phyloP scores from a whole-genome alignment of 2,888 invertebrate species.

The Caenorhabditis zanzibari region DNA sequence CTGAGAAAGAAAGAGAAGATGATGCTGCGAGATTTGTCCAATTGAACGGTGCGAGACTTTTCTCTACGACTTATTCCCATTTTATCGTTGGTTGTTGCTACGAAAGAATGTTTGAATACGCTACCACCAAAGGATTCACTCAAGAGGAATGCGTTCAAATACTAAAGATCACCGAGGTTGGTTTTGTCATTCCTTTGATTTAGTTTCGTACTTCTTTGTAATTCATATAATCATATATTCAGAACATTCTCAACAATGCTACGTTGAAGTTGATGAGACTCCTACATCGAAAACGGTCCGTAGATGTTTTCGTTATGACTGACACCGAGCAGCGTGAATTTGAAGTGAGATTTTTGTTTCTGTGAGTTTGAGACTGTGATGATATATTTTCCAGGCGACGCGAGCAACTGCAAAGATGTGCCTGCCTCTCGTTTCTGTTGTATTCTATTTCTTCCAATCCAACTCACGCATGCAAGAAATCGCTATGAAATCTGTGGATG shows the following conservation, averaged over 20 bases:
- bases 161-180: conserved; percentile 40
- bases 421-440: conserved; percentile 34
- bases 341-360: conserved; percentile 15
- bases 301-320: conserved; percentile 50
- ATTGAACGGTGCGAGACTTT: conserved; percentile 27
- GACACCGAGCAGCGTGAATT: conserved; percentile 35
- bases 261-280: conserved; percentile 26
- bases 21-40: conserved; percentile 39
- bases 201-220: neutral
- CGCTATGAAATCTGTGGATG: conserved; percentile 28
- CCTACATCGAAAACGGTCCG: neutral
- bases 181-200: neutral
- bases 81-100: conserved; percentile 61
- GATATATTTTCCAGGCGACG: conserved; percentile 12
- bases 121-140: conserved; percentile 15
- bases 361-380: neutral
- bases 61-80: conserved; percentile 56
- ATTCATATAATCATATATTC: neutral
- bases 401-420: conserved; percentile 44
- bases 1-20: conserved; percentile 51
- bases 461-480: conserved; percentile 7
- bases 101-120: conserved; percentile 37
- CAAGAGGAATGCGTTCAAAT: conserved; percentile 38
- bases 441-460: conserved; percentile 23
- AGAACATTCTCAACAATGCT: conserved; percentile 44